Percentiles rank a stretch among this genome's conserved stretches.
phyloP scores from a whole-genome alignment of 2,888 invertebrate genomes.

The Parascotia fuliginaria region DNA sequence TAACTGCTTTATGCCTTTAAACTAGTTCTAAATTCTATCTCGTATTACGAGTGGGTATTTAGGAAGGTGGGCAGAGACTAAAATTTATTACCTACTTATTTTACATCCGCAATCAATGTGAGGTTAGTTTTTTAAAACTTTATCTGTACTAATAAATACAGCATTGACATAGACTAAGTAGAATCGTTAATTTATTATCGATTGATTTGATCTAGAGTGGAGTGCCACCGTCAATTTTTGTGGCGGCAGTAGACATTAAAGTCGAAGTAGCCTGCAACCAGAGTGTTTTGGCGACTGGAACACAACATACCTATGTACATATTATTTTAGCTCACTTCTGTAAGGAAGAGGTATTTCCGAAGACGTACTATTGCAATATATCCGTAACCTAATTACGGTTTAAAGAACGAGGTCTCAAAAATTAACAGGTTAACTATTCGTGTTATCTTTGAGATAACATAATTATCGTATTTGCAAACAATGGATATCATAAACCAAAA shows the following conservation, averaged over 20 bases:
- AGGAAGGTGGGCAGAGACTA: neutral
- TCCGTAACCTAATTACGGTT: neutral
- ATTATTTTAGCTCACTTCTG: too few relatives aligned
- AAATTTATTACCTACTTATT: neutral
- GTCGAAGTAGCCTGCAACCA: too few relatives aligned
- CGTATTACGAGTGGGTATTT: neutral
- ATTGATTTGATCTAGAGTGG: too few relatives aligned
- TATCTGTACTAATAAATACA: neutral
- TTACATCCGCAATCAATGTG: slow-evolving; percentile 1
- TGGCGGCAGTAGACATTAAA: too few relatives aligned
- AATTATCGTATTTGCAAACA: slow-evolving; percentile 14
- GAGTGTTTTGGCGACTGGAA: too few relatives aligned
- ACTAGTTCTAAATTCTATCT: neutral
- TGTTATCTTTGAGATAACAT: slow-evolving; percentile 25
- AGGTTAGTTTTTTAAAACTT: neutral
- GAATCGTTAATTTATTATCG: too few relatives aligned
- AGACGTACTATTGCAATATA: too few relatives aligned
- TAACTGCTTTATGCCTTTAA: too few relatives aligned
- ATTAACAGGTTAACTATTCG: slow-evolving; percentile 12
- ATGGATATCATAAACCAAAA: slow-evolving; percentile 20
- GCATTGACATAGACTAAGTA: too few relatives aligned
- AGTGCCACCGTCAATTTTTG: too few relatives aligned
- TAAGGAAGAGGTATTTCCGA: too few relatives aligned
- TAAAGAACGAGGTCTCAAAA: slow-evolving; percentile 8
- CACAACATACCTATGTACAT: too few relatives aligned